phyloP scores from a whole-genome alignment of 2,113 vertebrate species.

The Balaeniceps rex region DNA sequence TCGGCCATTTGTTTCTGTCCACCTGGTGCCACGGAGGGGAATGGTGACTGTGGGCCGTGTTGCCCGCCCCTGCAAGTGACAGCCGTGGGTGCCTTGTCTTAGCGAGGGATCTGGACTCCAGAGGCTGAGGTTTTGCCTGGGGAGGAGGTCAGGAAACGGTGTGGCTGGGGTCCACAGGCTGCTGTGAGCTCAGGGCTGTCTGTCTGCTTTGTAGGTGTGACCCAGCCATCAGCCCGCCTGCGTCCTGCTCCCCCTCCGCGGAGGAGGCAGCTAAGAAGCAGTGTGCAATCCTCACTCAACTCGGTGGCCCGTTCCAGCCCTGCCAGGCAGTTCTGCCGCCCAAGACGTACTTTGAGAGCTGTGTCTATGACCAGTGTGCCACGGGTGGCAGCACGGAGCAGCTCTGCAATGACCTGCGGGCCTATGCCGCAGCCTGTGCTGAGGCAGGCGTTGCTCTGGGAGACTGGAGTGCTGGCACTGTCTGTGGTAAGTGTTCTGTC shows the following conservation, averaged over 20 bases:
- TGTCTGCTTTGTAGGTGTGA: slow-evolving; percentile 17
- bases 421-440: slow-evolving; percentile 72
- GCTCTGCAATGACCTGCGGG: slow-evolving; percentile 72
- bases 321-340: slow-evolving; percentile 69
- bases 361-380: slow-evolving; percentile 78
- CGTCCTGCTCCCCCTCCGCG: not conserved
- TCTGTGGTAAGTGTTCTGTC: slow-evolving; percentile 74
- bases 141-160: not conserved
- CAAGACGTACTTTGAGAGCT: slow-evolving; percentile 74
- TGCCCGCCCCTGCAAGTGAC: not conserved
- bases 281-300: slow-evolving; percentile 72
- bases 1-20: not conserved
- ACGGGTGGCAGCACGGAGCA: slow-evolving; percentile 1
- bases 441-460: slow-evolving; percentile 66
- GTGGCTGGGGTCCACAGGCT: not conserved
- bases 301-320: slow-evolving; percentile 64
- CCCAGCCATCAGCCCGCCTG: not conserved
- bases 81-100: not conserved
- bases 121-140: not conserved
- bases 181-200: not conserved
- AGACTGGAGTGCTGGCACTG: slow-evolving; percentile 75
- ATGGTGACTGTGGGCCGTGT: not conserved
- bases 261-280: slow-evolving; percentile 2
- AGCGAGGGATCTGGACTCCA: not conserved
- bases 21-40: not conserved